These are phyloP conservation scores for Drosophila multiciliata DNA, from an alignment of 2,888 invertebrate genomes.

Conservation along the genomic window DNA sequence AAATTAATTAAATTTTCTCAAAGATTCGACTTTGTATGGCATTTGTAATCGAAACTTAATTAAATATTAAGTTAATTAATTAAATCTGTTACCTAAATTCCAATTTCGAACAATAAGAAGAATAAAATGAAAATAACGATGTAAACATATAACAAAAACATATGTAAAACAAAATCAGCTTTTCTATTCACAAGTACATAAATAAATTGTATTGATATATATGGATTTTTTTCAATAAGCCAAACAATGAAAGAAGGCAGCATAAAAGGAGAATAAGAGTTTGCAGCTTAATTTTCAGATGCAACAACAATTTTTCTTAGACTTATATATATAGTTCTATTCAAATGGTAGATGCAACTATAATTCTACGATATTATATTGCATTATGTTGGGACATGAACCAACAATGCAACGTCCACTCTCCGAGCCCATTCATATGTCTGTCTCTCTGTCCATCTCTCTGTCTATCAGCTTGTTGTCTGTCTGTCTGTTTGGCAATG, in stretches of 20 bases:
- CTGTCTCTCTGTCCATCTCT: constrained; percentile 5
- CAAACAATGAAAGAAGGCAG: constrained; percentile 13
- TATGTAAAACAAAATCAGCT: constrained; percentile 8
- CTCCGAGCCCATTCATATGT: constrained; percentile 6
- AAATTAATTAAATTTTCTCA: constrained; percentile 1
- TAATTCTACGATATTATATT: constrained; percentile 50
- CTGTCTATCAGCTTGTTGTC: constrained; percentile 13
- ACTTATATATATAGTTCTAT: constrained; percentile 20
- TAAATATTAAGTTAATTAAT: not conserved
- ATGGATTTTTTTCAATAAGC: constrained; percentile 24
- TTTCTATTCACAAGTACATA: constrained; percentile 20
- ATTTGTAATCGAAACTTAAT: not conserved
- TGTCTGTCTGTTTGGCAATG: constrained; percentile 37
- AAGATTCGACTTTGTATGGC: not conserved
- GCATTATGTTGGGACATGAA: constrained; percentile 33
- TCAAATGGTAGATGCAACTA: constrained; percentile 31
- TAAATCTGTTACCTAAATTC: not conserved
- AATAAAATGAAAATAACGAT: not conserved
- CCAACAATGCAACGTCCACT: constrained; percentile 26
- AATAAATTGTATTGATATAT: not conserved
- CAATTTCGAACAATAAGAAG: not conserved
- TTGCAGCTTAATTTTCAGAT: constrained; percentile 29
- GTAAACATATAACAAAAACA: not conserved
- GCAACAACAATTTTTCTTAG: constrained; percentile 14
- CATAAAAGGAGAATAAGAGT: constrained; percentile 7